Evolutionary conservation across 1,140 invertebrate species (phyloP).

Genomic region (Chrysomallon squamiferum): DNA sequence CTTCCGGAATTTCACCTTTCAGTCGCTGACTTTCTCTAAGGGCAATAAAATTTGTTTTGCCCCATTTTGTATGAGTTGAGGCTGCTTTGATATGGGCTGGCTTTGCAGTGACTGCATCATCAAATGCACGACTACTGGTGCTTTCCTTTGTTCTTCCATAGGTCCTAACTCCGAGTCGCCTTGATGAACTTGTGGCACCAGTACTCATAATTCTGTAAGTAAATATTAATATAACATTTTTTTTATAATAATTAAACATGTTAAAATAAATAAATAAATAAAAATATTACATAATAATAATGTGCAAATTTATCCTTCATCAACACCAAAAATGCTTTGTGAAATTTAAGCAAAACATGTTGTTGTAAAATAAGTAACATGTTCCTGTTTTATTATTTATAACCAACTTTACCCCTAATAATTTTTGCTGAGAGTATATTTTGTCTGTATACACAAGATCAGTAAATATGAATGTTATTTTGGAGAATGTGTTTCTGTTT

Average conservation of each 20-base stretch:
- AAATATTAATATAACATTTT: not conserved
- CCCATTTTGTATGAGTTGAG: constrained; percentile 41
- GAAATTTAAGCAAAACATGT: too few species aligned
- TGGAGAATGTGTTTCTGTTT: too few species aligned
- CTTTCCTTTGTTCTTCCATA: constrained; percentile 33
- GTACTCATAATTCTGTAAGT: constrained; percentile 4
- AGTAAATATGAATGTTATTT: too few species aligned
- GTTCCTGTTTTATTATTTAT: too few species aligned
- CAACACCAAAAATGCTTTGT: too few species aligned
- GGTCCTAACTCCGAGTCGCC: constrained; percentile 26
- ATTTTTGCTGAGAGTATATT: too few species aligned
- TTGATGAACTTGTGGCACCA: constrained; percentile 9
- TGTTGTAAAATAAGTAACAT: too few species aligned
- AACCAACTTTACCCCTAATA: too few species aligned
- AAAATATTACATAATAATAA: too few species aligned
- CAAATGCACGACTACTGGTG: constrained; percentile 36
- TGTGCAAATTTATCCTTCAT: too few species aligned
- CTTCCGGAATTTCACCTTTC: constrained; percentile 15
- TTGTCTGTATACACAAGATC: too few species aligned
- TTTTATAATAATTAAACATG: not conserved
- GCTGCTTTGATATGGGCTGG: constrained; percentile 31
- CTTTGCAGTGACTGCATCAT: constrained; percentile 38
- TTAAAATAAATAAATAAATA: not conserved
- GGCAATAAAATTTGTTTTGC: constrained; percentile 42
- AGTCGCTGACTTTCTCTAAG: constrained; percentile 25